Percentiles rank a stretch among this genome's conserved stretches.
Evolutionary conservation across 2,888 invertebrate species (phyloP).

Genomic region (Onchidella celtica): DNA sequence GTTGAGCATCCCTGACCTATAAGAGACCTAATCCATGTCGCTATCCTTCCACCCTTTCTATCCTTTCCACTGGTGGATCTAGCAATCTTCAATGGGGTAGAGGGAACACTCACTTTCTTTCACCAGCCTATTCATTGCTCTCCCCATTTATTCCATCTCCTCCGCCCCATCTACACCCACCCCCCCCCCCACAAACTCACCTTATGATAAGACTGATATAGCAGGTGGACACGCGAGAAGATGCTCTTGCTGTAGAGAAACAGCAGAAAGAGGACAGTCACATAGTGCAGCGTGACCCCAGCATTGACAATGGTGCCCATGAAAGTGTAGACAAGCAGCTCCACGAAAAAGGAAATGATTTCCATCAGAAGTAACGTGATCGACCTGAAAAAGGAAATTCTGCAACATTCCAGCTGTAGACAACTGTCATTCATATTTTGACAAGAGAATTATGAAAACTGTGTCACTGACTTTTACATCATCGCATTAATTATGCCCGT

Average conservation of each 20-base stretch:
- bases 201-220: slow-evolving; percentile 74
- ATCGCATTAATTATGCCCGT: no score
- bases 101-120: no score
- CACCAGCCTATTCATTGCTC: not conserved
- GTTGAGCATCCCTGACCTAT: no score
- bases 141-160: not conserved
- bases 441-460: no score
- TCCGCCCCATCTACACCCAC: not conserved
- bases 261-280: slow-evolving; percentile 68
- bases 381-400: slow-evolving; percentile 49
- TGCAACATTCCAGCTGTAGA: no score
- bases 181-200: no score
- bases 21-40: no score
- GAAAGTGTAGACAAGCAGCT: slow-evolving; percentile 71
- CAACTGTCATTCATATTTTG: no score
- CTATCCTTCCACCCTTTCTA: no score
- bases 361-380: slow-evolving; percentile 72
- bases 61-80: no score
- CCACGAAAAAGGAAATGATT: slow-evolving; percentile 71
- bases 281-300: slow-evolving; percentile 65
- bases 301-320: slow-evolving; percentile 76
- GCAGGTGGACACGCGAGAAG: slow-evolving; percentile 69
- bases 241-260: slow-evolving; percentile 71
- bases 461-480: no score
- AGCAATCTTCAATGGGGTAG: no score